Conservation (phyloP, 2,113 vertebrate genomes). For the Clarias batrachus region DNA sequence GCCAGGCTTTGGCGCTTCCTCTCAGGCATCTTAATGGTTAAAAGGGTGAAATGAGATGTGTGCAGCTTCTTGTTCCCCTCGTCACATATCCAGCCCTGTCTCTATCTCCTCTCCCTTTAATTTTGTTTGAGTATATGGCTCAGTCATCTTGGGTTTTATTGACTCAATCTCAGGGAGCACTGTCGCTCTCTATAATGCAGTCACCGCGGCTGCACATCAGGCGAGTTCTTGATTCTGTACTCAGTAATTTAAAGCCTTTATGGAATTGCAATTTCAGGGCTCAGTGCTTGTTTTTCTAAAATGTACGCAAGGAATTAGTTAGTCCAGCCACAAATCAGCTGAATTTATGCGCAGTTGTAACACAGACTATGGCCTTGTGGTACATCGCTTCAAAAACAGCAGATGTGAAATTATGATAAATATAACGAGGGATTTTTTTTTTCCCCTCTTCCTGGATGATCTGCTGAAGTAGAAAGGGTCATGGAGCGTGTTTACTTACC, state of each 20-base stretch:
- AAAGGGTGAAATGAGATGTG: constrained; percentile 67
- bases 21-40: constrained; percentile 59
- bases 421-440: constrained; percentile 95
- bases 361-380: constrained; percentile 99
- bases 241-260: constrained; percentile 99
- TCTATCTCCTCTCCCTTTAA: constrained; percentile 79
- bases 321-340: constrained; percentile 99
- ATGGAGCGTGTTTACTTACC: constrained; percentile 99
- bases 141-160: constrained; percentile 97
- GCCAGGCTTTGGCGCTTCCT: constrained; percentile 46
- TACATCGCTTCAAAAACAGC: constrained; percentile 99
- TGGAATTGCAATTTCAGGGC: constrained; percentile 99
- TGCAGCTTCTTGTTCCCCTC: constrained; percentile 44
- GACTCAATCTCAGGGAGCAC: constrained; percentile 88
- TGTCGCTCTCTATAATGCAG: constrained; percentile 89
- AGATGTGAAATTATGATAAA: constrained; percentile 99
- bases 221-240: constrained; percentile 96
- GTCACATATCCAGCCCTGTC: constrained; percentile 34
- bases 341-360: constrained; percentile 99
- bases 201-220: constrained; percentile 91
- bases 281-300: constrained; percentile 99
- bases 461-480: constrained; percentile 87
- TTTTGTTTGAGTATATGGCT: constrained; percentile 95
- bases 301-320: constrained; percentile 99
- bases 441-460: constrained; percentile 58